Evolutionary conservation across 1,140 invertebrate genomes (phyloP), one percentile per base, ranked within the genome.

Genomic region (Lasioglossum baleicum): DNA sequence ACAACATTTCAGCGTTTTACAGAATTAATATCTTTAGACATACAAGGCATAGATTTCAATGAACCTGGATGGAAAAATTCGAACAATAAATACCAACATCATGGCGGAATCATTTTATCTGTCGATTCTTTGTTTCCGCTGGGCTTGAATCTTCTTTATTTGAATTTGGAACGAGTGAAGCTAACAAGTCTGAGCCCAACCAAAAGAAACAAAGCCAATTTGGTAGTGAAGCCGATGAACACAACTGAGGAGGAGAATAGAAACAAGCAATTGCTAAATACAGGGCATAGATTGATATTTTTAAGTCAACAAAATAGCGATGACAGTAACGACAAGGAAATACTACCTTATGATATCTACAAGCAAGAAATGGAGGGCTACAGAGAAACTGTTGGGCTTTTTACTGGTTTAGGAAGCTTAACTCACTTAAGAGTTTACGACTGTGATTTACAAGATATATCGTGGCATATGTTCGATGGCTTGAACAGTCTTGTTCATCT

Each of bases 401-500:
- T 96, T 83, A 93, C 94, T 56, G 94, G 94, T 22, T 93, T 95
- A 73, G 89, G 90, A 42, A 91, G 91, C 72, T 88, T 96, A 20
- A 92, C 93, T 48, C 93, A 95, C 67, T 84, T 96, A 53, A 90
- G 95, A 81, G 93, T 95, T 3, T 93, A 93, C 26, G 91, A 93
- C 40, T 96, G 95, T 83, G 91, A 94, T 35, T 82, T 96, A 31
- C 93, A 94, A 81, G 93, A 95, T 82, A 89, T 96, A 75, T 94
- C 94, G 71, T 96, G 95, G 95, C 94, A 96, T 88, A 95, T 96
- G 94, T 96, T 96, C 85, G 94, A 95, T 75, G 95, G 95, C 20
- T 87, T 96, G 3, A 86, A 92, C 3, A 94, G 93, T 69, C 84
- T 96, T 13, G 90, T 94, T 76, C 94, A 94, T 83, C 91, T 96